Percentiles rank a stretch among this genome's conserved stretches.
phyloP scores from a whole-genome alignment of 2,888 invertebrate genomes.

The Himalopsyche japonica region DNA sequence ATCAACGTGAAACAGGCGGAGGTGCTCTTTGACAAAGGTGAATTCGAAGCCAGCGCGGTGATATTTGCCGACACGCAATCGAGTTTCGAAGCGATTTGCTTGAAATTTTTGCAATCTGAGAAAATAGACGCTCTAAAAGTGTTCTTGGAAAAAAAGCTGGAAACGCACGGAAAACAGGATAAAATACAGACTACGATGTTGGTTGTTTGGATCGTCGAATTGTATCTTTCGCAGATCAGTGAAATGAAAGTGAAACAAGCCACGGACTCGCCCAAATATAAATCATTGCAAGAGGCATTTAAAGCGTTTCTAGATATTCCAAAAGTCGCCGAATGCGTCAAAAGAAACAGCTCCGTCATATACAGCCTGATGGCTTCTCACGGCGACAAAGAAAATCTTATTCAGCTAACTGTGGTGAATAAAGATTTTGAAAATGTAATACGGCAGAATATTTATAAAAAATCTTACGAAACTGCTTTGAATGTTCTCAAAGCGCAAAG shows the following conservation, averaged over 20 bases:
- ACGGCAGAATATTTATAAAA: constrained; percentile 84
- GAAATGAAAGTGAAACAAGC: constrained; percentile 53
- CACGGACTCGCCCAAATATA: constrained; percentile 54
- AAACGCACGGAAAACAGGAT: constrained; percentile 71
- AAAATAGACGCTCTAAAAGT: constrained; percentile 85
- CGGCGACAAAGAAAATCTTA: constrained; percentile 89
- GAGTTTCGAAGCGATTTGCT: constrained; percentile 91
- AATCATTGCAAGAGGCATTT: constrained; percentile 73
- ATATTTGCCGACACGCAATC: constrained; percentile 88
- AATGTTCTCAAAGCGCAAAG: constrained; percentile 74
- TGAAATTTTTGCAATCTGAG: constrained; percentile 84
- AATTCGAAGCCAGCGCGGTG: constrained; percentile 82
- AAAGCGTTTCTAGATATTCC: constrained; percentile 74
- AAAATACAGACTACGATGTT: constrained; percentile 90
- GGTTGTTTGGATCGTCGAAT: constrained; percentile 92
- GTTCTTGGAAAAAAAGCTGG: constrained; percentile 83
- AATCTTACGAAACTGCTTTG: constrained; percentile 74
- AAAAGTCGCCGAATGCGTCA: constrained; percentile 77
- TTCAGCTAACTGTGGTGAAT: constrained; percentile 84
- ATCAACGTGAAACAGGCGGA: constrained; percentile 90
- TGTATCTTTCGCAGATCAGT: constrained; percentile 89
- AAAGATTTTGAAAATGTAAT: constrained; percentile 93
- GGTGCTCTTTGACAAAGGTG: constrained; percentile 73
- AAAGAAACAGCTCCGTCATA: constrained; percentile 79
- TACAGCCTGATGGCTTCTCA: constrained; percentile 92